A percentile compares a stretch with the other conserved stretches of the same genome.
Conservation (phyloP, 2,888 invertebrate genomes). For the Stenichneumon culpator region DNA sequence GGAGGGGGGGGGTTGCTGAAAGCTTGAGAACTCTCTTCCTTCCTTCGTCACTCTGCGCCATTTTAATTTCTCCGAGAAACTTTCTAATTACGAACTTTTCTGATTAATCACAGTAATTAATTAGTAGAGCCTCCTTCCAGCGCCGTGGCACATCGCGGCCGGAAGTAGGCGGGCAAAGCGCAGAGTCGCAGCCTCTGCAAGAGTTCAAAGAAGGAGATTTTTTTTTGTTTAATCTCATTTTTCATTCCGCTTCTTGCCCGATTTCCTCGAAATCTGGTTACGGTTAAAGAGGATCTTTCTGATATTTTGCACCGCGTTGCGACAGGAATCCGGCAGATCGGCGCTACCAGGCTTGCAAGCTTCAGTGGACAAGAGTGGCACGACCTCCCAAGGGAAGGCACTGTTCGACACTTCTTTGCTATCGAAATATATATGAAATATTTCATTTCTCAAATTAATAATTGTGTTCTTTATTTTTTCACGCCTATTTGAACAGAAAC, state of each 20-base stretch:
- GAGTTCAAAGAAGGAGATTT: not conserved
- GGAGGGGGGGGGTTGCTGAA: conserved; percentile 10
- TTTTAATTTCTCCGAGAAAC: conserved; percentile 87
- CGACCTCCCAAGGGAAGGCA: no score
- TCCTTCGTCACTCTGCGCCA: conserved; percentile 80
- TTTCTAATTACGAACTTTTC: conserved; percentile 88
- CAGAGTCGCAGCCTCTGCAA: not conserved
- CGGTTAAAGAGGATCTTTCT: not conserved
- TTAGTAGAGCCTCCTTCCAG: conserved; percentile 83
- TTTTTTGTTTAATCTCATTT: not conserved
- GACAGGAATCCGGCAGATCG: not conserved
- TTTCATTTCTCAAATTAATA: no score
- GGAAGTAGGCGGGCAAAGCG: not conserved
- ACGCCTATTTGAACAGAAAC: no score
- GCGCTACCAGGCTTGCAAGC: not conserved
- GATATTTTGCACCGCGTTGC: not conserved
- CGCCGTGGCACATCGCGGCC: not conserved
- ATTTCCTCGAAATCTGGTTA: not conserved
- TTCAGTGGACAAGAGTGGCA: no score
- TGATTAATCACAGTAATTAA: conserved; percentile 88
- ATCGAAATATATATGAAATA: no score
- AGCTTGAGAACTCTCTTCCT: conserved; percentile 59
- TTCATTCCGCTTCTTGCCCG: not conserved
- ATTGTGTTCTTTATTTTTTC: no score
- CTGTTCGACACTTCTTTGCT: no score